A percentile compares a stretch with the other conserved stretches of the same genome.
phyloP scores from a whole-genome alignment of 2,797 vertebrate genomes.

The Fringilla coelebs region DNA sequence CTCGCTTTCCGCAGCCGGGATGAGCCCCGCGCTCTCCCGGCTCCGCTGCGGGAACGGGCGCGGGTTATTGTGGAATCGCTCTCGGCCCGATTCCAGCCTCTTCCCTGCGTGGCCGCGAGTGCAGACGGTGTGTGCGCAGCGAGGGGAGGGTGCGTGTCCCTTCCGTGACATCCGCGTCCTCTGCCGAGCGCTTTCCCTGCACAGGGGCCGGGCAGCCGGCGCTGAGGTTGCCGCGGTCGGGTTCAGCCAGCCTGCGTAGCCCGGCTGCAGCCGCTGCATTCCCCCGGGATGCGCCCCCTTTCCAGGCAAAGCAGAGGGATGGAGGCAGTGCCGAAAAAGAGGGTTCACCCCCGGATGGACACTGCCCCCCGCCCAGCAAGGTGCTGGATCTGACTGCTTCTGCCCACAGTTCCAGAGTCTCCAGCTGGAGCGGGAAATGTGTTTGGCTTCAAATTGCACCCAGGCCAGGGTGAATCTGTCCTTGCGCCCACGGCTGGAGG shows the following conservation, averaged over 20 bases:
- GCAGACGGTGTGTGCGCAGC: neutral
- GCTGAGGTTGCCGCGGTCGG: neutral
- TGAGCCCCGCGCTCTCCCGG: neutral
- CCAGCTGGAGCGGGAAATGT: slow-evolving; percentile 74
- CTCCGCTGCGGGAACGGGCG: neutral
- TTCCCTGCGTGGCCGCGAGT: neutral
- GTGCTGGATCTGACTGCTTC: neutral
- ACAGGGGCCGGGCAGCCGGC: neutral
- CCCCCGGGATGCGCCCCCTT: neutral
- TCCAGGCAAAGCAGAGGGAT: neutral
- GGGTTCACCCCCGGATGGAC: neutral
- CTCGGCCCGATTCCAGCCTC: neutral
- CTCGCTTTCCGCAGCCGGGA: neutral
- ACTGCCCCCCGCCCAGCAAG: neutral
- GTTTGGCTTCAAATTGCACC: slow-evolving; percentile 73
- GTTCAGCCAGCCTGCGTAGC: neutral
- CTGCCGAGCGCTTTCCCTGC: neutral
- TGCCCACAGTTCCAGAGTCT: slow-evolving; percentile 74
- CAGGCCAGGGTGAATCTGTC: slow-evolving; percentile 76
- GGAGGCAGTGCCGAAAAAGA: neutral
- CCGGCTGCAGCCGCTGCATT: neutral
- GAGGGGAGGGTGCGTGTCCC: neutral
- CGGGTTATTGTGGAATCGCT: neutral
- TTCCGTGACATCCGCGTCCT: neutral
- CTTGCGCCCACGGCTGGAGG: slow-evolving; percentile 73